These are phyloP conservation scores for Nesidiocoris tenuis DNA, from an alignment of 2,888 invertebrate species.

Conservation along the genomic window DNA sequence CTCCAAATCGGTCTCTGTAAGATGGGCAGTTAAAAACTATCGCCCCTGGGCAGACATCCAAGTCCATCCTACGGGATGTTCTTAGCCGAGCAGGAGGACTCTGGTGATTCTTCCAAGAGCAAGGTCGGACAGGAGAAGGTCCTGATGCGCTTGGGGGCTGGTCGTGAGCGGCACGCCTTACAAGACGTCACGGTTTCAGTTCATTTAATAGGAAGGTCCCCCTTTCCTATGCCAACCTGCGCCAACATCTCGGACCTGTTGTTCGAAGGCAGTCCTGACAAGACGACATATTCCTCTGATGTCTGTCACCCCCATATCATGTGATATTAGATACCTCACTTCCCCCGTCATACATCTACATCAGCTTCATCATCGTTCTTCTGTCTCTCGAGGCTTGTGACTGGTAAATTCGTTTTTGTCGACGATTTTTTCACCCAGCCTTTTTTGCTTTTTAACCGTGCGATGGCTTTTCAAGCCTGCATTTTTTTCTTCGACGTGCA, in stretches of 20 bases:
- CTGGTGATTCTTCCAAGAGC: conserved; percentile 22
- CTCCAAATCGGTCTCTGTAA: background rate
- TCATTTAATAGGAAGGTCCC: conserved; percentile 40
- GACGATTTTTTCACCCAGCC: too few species aligned
- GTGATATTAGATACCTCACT: conserved; percentile 34
- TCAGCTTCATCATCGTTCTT: background rate
- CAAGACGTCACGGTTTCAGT: conserved; percentile 42
- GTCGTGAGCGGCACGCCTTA: conserved; percentile 44
- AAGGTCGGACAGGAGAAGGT: conserved; percentile 40
- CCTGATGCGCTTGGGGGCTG: conserved; percentile 38
- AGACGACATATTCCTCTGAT: conserved; percentile 38
- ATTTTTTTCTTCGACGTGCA: background rate
- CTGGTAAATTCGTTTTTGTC: background rate
- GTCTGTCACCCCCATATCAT: conserved; percentile 43
- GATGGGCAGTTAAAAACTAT: conserved; percentile 8
- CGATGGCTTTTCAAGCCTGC: too few species aligned
- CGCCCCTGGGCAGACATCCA: background rate
- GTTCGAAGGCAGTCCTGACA: conserved; percentile 13
- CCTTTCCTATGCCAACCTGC: background rate
- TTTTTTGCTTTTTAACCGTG: too few species aligned
- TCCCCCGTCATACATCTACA: background rate
- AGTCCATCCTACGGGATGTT: background rate
- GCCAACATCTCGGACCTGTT: background rate
- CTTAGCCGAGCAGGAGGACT: background rate
- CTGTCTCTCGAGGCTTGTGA: background rate